Evolutionary conservation across 2,113 vertebrate genomes (phyloP), one percentile per base, ranked within the genome.

Genomic region (Hiodon alosoides): DNA sequence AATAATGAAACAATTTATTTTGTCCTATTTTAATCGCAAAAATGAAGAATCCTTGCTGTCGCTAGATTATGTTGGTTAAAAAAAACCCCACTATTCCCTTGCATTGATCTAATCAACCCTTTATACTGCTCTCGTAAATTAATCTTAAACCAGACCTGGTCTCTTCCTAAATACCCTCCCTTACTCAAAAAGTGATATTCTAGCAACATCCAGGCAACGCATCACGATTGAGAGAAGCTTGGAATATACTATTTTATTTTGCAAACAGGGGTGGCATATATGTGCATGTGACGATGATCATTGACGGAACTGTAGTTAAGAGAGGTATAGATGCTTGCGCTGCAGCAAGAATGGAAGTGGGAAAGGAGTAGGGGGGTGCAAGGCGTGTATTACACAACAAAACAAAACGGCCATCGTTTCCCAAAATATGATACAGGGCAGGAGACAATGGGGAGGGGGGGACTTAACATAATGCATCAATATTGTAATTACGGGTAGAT

Each of bases 61-160:
- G 0, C 50, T 16, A 69, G 54, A 9, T 62, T 3, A 5, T 50
- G 52, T 17, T 31, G 72, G 46, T 53, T 51, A 16, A 9, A 31
- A 74, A 65, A 10, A 59, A 51, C n/a, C 5, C 58, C 67, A 50
- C 8, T 3, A 5, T 70, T n/a, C 50, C 60, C 51, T 48, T 54
- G 71, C 71, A 70, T 31, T 77, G 87, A 89, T 88, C 86, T 90
- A 82, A 67, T 77, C 48, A 78, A 61, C 53, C 83, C 83, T 90
- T 90, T 89, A 87, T 82, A 80, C 76, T 69, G 67, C 84, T 79
- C 52, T 74, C 62, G 76, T 80, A 80, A 77, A 81, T 81, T 92
- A 90, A 92, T 90, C 90, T 85, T 76, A 9, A 73, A 76, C 84
- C 86, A 84, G 79, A n/a, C 16, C 7, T 5, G 14, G 3, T 59